These are phyloP conservation scores for Parazoanthus darwini DNA, from an alignment of 92 coral and sea anemone species.

Conservation along the genomic window DNA sequence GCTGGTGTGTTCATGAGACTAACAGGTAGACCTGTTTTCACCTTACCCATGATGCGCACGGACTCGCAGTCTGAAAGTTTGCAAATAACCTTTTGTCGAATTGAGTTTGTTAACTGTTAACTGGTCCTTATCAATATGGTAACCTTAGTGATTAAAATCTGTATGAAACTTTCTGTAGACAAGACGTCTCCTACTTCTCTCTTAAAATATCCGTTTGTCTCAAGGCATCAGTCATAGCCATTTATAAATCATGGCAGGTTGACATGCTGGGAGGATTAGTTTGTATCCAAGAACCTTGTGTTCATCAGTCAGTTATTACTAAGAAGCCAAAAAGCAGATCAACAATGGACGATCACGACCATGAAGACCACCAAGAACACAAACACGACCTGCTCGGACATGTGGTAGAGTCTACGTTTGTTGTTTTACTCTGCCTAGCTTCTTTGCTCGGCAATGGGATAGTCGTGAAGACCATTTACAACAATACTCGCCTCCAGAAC, in stretches of 20 bases:
- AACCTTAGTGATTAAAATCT: background rate
- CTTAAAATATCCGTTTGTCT: background rate
- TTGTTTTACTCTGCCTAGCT: background rate
- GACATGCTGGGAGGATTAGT: background rate
- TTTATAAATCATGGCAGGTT: too few relatives aligned
- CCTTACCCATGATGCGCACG: too few relatives aligned
- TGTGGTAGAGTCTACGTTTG: background rate
- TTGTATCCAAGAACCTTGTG: background rate
- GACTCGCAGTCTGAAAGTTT: too few relatives aligned
- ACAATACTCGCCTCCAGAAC: slow-evolving; percentile 30
- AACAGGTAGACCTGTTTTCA: too few relatives aligned
- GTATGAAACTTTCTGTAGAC: background rate
- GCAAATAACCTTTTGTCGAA: too few relatives aligned
- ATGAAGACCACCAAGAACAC: slow-evolving; percentile 10
- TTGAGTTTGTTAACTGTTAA: background rate
- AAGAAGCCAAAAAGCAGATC: background rate
- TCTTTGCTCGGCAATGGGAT: slow-evolving; percentile 18
- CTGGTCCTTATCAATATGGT: background rate
- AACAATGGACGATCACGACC: background rate
- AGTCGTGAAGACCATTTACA: slow-evolving; percentile 1
- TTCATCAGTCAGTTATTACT: background rate
- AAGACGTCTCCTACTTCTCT: background rate
- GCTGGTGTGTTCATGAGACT: too few relatives aligned
- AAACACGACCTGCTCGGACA: slow-evolving; percentile 4
- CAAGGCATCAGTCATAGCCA: background rate